These are phyloP conservation scores for Pangasius larnaudii DNA, from an alignment of 2,797 vertebrate species.

Conservation along the genomic window DNA sequence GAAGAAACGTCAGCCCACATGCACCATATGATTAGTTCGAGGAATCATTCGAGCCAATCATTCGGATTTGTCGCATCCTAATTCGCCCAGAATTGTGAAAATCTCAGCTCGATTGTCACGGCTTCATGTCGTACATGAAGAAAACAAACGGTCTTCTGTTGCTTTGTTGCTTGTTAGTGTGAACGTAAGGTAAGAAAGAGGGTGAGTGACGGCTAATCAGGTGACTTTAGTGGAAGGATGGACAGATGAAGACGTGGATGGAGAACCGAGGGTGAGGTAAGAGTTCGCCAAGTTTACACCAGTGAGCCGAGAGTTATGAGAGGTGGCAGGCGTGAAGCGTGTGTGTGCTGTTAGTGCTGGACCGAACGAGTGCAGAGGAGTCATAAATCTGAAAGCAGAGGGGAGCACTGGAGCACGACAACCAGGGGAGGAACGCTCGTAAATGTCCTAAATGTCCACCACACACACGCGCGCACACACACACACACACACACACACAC, in stretches of 20 bases:
- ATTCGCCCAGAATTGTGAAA: neutral
- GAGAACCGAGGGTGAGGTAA: neutral
- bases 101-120: neutral
- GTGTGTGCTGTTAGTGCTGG: conserved; percentile 12
- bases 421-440: conserved; percentile 7
- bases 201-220: neutral
- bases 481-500: conserved; percentile 33
- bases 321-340: conserved; percentile 27
- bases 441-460: conserved; percentile 38
- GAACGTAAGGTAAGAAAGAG: neutral
- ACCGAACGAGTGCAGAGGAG: neutral
- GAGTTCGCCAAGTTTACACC: conserved; percentile 2
- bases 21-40: neutral
- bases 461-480: conserved; percentile 23
- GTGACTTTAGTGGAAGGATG: neutral
- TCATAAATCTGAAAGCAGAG: conserved; percentile 47
- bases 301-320: conserved; percentile 37
- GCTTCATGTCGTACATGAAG: neutral
- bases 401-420: conserved; percentile 22
- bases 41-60: neutral
- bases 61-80: neutral
- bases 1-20: neutral
- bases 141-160: neutral
- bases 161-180: neutral
- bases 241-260: neutral